Evolutionary conservation across 2,888 invertebrate species (phyloP).

Genomic region (Agonopterix alstromeriana): DNA sequence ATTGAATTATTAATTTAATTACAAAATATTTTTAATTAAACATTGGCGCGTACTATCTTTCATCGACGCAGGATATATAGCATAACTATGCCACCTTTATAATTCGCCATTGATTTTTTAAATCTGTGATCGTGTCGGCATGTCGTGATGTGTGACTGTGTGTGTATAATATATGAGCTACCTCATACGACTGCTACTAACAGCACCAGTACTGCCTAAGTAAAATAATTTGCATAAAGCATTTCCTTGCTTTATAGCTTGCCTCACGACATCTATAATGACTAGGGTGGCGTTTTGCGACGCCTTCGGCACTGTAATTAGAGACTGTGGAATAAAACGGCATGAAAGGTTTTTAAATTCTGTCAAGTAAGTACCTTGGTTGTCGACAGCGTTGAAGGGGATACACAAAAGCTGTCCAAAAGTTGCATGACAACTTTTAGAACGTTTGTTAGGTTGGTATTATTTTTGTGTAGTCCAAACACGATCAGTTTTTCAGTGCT

Average conservation of each 20-base stretch:
- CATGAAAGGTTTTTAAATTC: constrained; percentile 48
- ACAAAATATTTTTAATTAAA: too few relatives aligned
- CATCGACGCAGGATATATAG: too few relatives aligned
- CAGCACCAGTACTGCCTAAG: constrained; percentile 14
- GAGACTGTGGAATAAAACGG: constrained; percentile 45
- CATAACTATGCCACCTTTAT: too few relatives aligned
- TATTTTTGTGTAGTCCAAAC: too few relatives aligned
- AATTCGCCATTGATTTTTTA: too few relatives aligned
- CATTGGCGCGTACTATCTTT: too few relatives aligned
- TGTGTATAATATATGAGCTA: neutral
- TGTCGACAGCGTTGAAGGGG: neutral
- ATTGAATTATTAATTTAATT: too few relatives aligned
- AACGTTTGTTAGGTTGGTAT: too few relatives aligned
- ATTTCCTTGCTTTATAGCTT: constrained; percentile 56
- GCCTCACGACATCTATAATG: constrained; percentile 66
- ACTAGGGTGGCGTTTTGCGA: constrained; percentile 58
- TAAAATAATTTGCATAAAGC: constrained; percentile 64
- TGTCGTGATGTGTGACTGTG: too few relatives aligned
- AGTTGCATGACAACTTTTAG: too few relatives aligned
- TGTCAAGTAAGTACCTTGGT: constrained; percentile 24
- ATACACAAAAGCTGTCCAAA: neutral
- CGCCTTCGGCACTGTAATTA: constrained; percentile 63
- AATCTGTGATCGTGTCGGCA: too few relatives aligned
- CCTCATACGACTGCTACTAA: constrained; percentile 24
- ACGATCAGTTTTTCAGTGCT: too few relatives aligned